Conservation (phyloP, 2,888 invertebrate species). For the Drosophila nr. perissopoda region DNA sequence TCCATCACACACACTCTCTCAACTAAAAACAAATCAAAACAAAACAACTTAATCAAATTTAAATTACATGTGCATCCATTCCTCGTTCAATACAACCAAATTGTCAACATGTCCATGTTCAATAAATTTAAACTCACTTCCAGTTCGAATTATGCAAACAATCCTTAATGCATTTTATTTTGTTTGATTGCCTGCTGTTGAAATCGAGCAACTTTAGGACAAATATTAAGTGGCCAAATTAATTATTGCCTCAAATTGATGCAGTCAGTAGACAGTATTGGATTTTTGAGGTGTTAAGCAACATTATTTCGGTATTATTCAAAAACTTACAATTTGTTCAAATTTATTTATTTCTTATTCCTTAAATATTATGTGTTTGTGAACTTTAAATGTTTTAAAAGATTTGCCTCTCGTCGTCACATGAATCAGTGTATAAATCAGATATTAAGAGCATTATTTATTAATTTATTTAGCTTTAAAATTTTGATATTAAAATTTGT, state of each 20-base stretch:
- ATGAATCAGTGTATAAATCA: background rate
- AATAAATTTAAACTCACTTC: slow-evolving; percentile 73
- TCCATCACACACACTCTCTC: slow-evolving; percentile 20
- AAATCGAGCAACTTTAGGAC: background rate
- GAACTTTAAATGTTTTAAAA: background rate
- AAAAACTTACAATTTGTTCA: background rate
- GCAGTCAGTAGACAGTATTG: background rate
- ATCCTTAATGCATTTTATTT: background rate
- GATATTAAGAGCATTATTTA: background rate
- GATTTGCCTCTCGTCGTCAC: background rate
- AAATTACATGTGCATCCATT: slow-evolving; percentile 73
- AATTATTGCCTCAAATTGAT: background rate
- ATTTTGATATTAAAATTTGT: background rate
- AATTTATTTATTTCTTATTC: background rate
- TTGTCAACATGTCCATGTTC: slow-evolving; percentile 50
- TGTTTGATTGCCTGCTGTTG: background rate
- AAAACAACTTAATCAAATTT: slow-evolving; percentile 45
- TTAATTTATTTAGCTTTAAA: background rate
- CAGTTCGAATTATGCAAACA: slow-evolving; percentile 56
- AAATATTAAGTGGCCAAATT: background rate
- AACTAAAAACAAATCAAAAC: slow-evolving; percentile 9
- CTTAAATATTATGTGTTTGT: background rate
- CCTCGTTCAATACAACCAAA: slow-evolving; percentile 63
- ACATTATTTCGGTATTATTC: background rate
- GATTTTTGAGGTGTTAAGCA: background rate